Percentiles rank a stretch among this genome's conserved stretches.
Evolutionary conservation across 2,113 vertebrate species (phyloP).

Genomic region (human (Homo sapiens)): GRCh38 chr6:63025001-63025500

Average conservation of each 20-base stretch:
- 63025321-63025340: background rate
- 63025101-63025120: background rate
- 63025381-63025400: background rate
- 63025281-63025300: background rate
- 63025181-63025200: background rate
- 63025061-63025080: background rate
- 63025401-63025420: background rate
- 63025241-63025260: background rate
- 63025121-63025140: conserved; percentile 22
- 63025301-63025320: background rate
- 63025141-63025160: background rate
- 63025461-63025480: background rate
- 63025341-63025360: background rate
- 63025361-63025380: background rate
- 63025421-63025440: background rate
- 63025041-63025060: background rate
- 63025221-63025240: background rate
- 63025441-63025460: background rate
- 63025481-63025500: background rate
- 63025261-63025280: background rate
- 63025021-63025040: background rate
- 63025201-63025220: background rate
- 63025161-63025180: background rate
- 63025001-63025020: background rate
- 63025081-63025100: background rate